A percentile compares a stretch with the other conserved stretches of the same genome.
Evolutionary conservation across 2,113 vertebrate genomes (phyloP).

Genomic region (Pangasianodon gigas): DNA sequence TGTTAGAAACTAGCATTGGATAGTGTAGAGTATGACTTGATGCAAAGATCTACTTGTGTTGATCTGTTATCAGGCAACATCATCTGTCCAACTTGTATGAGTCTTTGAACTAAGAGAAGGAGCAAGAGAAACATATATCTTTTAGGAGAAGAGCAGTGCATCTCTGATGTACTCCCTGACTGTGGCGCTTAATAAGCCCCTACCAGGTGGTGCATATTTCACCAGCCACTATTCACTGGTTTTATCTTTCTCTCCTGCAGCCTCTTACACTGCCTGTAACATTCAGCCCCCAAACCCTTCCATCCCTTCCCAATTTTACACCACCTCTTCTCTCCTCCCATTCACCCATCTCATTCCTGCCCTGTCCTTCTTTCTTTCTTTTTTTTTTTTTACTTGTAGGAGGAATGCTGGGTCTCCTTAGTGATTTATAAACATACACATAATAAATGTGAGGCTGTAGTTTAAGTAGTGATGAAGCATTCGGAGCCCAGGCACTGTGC

Average conservation of each 20-base stretch:
- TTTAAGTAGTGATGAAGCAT: constrained; percentile 92
- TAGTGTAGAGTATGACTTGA: background rate
- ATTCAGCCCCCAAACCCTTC: constrained; percentile 54
- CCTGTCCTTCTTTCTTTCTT: constrained; percentile 36
- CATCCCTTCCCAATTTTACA: constrained; percentile 10
- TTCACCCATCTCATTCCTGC: constrained; percentile 36
- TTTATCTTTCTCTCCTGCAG: constrained; percentile 36
- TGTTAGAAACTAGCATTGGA: background rate
- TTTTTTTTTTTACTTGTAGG: constrained; percentile 62
- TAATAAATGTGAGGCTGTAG: constrained; percentile 91
- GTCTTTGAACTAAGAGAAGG: background rate
- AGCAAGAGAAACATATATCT: background rate
- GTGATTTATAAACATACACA: constrained; percentile 98
- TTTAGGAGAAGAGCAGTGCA: background rate
- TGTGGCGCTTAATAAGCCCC: constrained; percentile 39
- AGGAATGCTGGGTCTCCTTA: constrained; percentile 81
- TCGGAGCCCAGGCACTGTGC: constrained; percentile 80
- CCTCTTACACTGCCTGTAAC: constrained; percentile 35
- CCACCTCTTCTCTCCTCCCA: constrained; percentile 32
- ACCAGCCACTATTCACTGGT: constrained; percentile 29
- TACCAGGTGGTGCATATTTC: constrained; percentile 46
- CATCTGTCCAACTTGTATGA: background rate
- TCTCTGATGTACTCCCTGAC: constrained; percentile 1
- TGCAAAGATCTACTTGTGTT: background rate
- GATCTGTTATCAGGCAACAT: background rate